Evolutionary conservation across 2,888 invertebrate genomes (phyloP).

Genomic region (Magallana nippona): DNA sequence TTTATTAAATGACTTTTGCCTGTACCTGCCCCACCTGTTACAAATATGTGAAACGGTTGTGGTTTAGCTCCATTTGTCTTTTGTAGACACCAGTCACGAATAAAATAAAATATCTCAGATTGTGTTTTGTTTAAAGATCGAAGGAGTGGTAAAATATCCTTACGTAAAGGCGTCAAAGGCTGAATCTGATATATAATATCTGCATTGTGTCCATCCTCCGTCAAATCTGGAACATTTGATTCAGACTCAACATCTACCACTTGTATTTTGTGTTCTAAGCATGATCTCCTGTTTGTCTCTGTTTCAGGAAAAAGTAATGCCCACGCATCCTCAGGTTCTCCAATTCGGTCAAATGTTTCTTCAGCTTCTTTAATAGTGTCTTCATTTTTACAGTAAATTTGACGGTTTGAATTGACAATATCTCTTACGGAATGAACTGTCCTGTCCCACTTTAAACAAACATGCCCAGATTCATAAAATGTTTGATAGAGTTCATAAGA

Average conservation of each 20-base stretch:
- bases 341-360: constrained; percentile 34
- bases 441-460: neutral
- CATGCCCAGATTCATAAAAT: constrained; percentile 45
- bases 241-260: constrained; percentile 7
- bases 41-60: constrained; percentile 27
- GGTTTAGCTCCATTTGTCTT: neutral
- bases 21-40: constrained; percentile 49
- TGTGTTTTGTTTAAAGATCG: neutral
- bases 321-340: constrained; percentile 47
- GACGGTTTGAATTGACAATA: constrained; percentile 45
- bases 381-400: constrained; percentile 38
- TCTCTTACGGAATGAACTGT: constrained; percentile 24
- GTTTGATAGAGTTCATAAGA: constrained; percentile 35
- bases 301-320: constrained; percentile 44
- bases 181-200: no score
- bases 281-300: constrained; percentile 38
- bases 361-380: constrained; percentile 43
- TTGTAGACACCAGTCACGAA: neutral
- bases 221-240: no score
- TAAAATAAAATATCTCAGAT: neutral
- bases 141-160: neutral
- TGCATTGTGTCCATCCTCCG: no score
- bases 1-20: constrained; percentile 35
- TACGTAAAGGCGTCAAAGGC: neutral
- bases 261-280: neutral